These are phyloP conservation scores for Nephrotoma guestfalica DNA, from an alignment of 2,888 invertebrate genomes.

Conservation along the genomic window DNA sequence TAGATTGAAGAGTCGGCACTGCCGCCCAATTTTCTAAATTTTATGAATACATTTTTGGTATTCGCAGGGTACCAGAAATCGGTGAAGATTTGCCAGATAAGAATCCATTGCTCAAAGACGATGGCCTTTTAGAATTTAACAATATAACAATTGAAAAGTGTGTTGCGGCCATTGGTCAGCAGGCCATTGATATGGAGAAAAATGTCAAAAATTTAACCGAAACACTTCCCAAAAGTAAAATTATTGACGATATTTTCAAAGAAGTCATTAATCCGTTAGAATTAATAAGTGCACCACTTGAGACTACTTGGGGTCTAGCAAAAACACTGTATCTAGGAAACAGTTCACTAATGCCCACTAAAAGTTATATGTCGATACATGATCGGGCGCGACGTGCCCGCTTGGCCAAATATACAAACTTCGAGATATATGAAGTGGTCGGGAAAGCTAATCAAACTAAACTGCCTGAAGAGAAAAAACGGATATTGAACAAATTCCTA, in stretches of 20 bases:
- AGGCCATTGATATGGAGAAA: constrained; percentile 67
- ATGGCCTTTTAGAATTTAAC: constrained; percentile 67
- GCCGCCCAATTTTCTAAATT: not conserved
- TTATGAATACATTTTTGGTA: not conserved
- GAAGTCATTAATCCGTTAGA: constrained; percentile 64
- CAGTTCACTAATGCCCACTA: constrained; percentile 63
- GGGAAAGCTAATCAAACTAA: constrained; percentile 27
- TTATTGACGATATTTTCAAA: constrained; percentile 45
- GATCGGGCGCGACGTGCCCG: constrained; percentile 62
- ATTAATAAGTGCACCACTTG: constrained; percentile 52
- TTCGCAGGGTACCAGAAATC: constrained; percentile 58
- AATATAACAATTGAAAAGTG: constrained; percentile 71
- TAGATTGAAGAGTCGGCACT: constrained; percentile 16
- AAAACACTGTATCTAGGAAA: constrained; percentile 72
- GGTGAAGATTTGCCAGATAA: constrained; percentile 67
- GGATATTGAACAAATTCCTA: constrained; percentile 61
- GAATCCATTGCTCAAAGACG: constrained; percentile 51
- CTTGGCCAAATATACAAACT: constrained; percentile 55
- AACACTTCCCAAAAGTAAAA: constrained; percentile 27
- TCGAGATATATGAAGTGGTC: constrained; percentile 48
- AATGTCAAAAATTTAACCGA: constrained; percentile 54
- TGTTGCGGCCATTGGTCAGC: constrained; percentile 67
- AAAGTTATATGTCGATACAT: constrained; percentile 63
- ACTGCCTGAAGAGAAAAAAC: constrained; percentile 44
- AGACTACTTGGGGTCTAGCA: constrained; percentile 75